Percentiles rank a stretch among this genome's conserved stretches.
These are phyloP conservation scores for Dufourea novaeangliae DNA, from an alignment of 1,140 invertebrate species.

Conservation along the genomic window DNA sequence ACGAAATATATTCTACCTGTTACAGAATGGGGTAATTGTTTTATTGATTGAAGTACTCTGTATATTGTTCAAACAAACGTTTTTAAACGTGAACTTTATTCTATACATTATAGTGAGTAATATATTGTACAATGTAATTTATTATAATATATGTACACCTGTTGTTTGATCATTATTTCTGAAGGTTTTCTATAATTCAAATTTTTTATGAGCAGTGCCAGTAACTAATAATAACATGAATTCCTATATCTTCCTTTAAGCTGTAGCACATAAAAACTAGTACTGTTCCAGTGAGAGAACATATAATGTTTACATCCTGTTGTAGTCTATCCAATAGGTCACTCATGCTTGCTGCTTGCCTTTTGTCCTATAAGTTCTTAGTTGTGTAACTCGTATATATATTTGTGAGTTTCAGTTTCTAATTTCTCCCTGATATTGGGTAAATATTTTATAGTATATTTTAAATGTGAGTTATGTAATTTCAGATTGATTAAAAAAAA, in stretches of 20 bases:
- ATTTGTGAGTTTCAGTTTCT: neutral
- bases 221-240: conserved; percentile 13
- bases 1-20: conserved; percentile 23
- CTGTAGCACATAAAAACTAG: conserved; percentile 37
- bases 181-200: conserved; percentile 11
- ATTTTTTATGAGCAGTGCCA: conserved; percentile 17
- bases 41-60: neutral
- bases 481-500: neutral
- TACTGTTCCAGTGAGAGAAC: conserved; percentile 23
- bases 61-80: neutral
- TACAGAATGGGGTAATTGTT: conserved; percentile 1
- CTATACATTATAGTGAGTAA: neutral
- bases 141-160: neutral
- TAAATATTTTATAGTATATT: neutral
- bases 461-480: neutral
- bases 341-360: conserved; percentile 50
- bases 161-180: neutral
- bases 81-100: neutral
- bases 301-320: conserved; percentile 35
- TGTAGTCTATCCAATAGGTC: conserved; percentile 54
- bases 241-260: conserved; percentile 20
- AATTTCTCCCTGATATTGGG: neutral
- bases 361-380: conserved; percentile 28
- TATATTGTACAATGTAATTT: neutral
- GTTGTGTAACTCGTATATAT: neutral